These are phyloP conservation scores for Cephus nigrinus DNA, from an alignment of 2,888 invertebrate genomes.

Conservation along the genomic window DNA sequence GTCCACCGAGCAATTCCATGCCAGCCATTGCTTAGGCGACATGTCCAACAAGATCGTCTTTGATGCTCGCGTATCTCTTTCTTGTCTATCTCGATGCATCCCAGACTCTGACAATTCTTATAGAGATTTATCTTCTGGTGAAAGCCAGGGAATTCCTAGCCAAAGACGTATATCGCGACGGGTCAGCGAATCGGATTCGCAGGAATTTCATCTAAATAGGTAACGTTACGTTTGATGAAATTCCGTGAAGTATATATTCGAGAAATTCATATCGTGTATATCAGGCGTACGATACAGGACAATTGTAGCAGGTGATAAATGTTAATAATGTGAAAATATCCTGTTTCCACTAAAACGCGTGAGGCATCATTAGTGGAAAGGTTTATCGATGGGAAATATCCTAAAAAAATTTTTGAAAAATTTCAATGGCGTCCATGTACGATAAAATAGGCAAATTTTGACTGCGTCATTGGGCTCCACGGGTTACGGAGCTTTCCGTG, in stretches of 20 bases:
- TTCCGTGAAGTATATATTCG: not conserved
- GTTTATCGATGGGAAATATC: too few species aligned
- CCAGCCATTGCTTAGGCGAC: not conserved
- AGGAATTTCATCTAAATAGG: not conserved
- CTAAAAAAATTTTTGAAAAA: too few species aligned
- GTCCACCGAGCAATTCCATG: not conserved
- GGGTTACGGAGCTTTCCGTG: too few species aligned
- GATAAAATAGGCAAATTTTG: too few species aligned
- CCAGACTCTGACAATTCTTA: not conserved
- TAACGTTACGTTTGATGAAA: not conserved
- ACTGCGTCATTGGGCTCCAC: too few species aligned
- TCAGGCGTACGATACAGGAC: too few species aligned
- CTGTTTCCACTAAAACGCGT: too few species aligned
- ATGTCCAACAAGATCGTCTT: not conserved
- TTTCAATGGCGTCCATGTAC: too few species aligned
- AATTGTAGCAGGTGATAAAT: too few species aligned
- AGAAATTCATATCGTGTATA: not conserved
- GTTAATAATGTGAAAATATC: too few species aligned
- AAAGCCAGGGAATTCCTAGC: not conserved
- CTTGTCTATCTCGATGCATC: not conserved
- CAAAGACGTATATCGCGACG: not conserved
- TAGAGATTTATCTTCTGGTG: not conserved
- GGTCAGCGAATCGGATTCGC: not conserved
- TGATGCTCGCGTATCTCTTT: not conserved
- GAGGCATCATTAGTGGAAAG: too few species aligned